These are phyloP conservation scores for Dreissena rostriformis DNA, from an alignment of 1,140 invertebrate species.

Conservation along the genomic window DNA sequence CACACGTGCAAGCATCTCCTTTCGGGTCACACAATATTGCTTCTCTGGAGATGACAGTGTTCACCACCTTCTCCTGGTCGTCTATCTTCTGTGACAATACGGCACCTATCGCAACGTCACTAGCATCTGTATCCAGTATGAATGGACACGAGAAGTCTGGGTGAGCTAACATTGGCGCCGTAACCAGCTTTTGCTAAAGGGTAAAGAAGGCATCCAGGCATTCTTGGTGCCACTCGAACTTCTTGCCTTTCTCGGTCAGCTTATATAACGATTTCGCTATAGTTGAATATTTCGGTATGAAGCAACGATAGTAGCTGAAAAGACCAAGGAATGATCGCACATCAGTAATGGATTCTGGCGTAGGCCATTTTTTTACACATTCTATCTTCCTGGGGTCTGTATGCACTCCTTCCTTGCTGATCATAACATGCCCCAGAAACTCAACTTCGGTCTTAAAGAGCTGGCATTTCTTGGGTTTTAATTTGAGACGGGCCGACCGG, in stretches of 20 bases:
- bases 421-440: conserved; percentile 22
- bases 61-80: background rate
- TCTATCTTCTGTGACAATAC: conserved; percentile 7
- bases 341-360: conserved; percentile 48
- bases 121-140: background rate
- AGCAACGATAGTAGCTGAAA: conserved; percentile 53
- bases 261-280: conserved; percentile 54
- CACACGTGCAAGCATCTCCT: conserved; percentile 63
- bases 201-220: background rate
- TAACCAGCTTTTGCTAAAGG: background rate
- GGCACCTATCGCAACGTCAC: background rate
- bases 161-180: background rate
- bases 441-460: conserved; percentile 28
- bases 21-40: conserved; percentile 58
- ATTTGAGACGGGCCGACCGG: conserved; percentile 3
- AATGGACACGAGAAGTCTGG: background rate
- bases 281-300: conserved; percentile 50
- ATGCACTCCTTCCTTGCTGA: background rate
- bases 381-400: conserved; percentile 31
- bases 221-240: background rate
- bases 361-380: conserved; percentile 52
- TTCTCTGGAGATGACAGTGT: background rate
- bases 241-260: conserved; percentile 42
- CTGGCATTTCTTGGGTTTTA: conserved; percentile 33
- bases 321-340: conserved; percentile 55